Conservation (phyloP, 2,888 invertebrate genomes). For the Epiblema foenella region DNA sequence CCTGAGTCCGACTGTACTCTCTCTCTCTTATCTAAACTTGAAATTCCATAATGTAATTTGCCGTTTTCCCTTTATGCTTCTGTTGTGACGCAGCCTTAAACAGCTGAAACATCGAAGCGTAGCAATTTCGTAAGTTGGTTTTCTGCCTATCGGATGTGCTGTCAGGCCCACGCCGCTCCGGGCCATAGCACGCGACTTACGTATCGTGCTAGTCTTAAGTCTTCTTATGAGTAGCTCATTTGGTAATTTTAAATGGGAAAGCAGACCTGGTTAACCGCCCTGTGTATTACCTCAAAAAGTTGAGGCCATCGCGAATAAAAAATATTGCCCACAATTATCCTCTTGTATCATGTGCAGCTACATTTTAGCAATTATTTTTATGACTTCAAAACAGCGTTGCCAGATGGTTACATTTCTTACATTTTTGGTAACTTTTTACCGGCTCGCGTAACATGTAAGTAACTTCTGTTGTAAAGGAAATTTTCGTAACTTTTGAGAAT, state of each 20-base stretch:
- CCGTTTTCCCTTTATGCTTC: neutral
- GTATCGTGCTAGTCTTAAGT: neutral
- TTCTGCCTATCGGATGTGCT: slow-evolving; percentile 29
- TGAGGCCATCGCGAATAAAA: neutral
- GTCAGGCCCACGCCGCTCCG: neutral
- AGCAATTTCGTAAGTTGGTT: slow-evolving; percentile 14
- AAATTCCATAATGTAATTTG: neutral
- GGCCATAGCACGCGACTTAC: slow-evolving; percentile 12
- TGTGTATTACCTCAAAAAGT: neutral
- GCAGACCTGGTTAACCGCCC: neutral
- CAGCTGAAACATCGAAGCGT: slow-evolving; percentile 1
- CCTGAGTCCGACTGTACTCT: too few relatives aligned
- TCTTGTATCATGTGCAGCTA: too few relatives aligned
- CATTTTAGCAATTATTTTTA: too few relatives aligned
- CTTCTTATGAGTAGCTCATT: neutral
- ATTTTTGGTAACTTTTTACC: too few relatives aligned
- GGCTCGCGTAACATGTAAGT: too few relatives aligned
- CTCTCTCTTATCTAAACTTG: too few relatives aligned
- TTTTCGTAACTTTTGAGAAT: too few relatives aligned
- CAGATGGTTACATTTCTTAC: too few relatives aligned
- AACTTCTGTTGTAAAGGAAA: too few relatives aligned
- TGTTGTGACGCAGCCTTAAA: neutral
- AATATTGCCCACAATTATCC: neutral
- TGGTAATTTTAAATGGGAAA: neutral
- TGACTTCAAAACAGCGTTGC: too few relatives aligned